phyloP scores from a whole-genome alignment of 2,797 vertebrate genomes.

The Clarias fuscus region DNA sequence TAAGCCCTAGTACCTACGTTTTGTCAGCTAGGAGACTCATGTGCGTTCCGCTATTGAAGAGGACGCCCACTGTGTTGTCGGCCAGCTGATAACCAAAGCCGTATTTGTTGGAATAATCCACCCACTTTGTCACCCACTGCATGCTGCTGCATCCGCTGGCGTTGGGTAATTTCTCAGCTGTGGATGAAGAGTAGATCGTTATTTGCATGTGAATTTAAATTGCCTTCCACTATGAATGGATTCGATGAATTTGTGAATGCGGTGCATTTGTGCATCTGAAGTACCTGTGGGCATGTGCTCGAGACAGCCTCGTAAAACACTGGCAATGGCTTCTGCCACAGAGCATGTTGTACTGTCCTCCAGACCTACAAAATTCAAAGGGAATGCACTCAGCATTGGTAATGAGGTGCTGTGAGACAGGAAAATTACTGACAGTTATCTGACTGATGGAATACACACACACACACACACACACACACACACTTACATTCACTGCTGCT shows the following conservation, averaged over 20 bases:
- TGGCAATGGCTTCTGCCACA: constrained; percentile 91
- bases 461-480: constrained; percentile 16
- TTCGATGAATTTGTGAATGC: neutral
- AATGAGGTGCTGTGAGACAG: constrained; percentile 29
- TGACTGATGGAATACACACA: constrained; percentile 19
- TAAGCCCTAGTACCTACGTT: constrained; percentile 79
- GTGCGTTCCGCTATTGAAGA: constrained; percentile 97
- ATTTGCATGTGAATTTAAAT: neutral
- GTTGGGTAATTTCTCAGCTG: constrained; percentile 84
- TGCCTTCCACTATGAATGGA: constrained; percentile 8
- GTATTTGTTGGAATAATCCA: constrained; percentile 99
- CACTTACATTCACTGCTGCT: constrained; percentile 96
- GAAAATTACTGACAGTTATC: constrained; percentile 30
- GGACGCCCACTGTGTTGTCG: constrained; percentile 94
- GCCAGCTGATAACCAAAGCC: constrained; percentile 99
- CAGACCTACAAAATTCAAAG: constrained; percentile 75
- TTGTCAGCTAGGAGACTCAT: constrained; percentile 97
- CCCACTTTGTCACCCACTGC: constrained; percentile 99
- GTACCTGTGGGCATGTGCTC: constrained; percentile 90
- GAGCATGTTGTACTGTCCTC: constrained; percentile 93
- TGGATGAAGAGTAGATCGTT: constrained; percentile 14
- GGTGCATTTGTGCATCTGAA: neutral
- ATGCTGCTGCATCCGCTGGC: constrained; percentile 81
- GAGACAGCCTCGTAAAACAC: constrained; percentile 88
- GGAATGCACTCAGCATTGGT: constrained; percentile 35